Percentiles rank a stretch among this genome's conserved stretches.
Conservation (phyloP, 1,140 invertebrate species). For the Pseudoatta argentina region DNA sequence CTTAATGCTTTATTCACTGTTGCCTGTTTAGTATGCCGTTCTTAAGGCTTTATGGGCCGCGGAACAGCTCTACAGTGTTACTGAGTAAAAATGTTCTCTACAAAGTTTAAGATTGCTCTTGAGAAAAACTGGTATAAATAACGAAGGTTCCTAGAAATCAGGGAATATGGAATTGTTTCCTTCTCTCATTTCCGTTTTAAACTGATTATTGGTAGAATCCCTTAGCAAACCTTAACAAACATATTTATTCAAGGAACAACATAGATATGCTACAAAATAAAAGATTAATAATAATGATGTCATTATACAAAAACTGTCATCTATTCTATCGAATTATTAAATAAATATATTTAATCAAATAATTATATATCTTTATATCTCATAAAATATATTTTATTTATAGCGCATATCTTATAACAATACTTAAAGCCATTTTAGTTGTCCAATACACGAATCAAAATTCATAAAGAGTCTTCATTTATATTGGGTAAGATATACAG, state of each 20-base stretch:
- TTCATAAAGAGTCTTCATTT: constrained; percentile 17
- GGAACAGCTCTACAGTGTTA: constrained; percentile 13
- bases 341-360: not conserved
- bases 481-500: not conserved
- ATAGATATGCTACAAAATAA: not conserved
- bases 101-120: constrained; percentile 2
- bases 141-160: not conserved
- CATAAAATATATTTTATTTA: not conserved
- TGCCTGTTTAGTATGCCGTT: constrained; percentile 61
- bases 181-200: not conserved
- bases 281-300: not conserved
- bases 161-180: not conserved
- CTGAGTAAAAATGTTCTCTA: not conserved
- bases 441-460: not conserved
- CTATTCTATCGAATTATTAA: not conserved
- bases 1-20: constrained; percentile 43
- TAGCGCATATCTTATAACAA: not conserved
- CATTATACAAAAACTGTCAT: not conserved
- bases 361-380: not conserved
- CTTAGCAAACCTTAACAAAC: not conserved
- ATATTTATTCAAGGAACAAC: not conserved
- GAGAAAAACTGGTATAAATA: constrained; percentile 7
- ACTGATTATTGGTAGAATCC: not conserved
- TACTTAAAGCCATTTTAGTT: not conserved
- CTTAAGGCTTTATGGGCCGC: constrained; percentile 49